A percentile compares a stretch with the other conserved stretches of the same genome.
phyloP scores from a whole-genome alignment of 2,113 vertebrate genomes.

The Colaptes auratus region DNA sequence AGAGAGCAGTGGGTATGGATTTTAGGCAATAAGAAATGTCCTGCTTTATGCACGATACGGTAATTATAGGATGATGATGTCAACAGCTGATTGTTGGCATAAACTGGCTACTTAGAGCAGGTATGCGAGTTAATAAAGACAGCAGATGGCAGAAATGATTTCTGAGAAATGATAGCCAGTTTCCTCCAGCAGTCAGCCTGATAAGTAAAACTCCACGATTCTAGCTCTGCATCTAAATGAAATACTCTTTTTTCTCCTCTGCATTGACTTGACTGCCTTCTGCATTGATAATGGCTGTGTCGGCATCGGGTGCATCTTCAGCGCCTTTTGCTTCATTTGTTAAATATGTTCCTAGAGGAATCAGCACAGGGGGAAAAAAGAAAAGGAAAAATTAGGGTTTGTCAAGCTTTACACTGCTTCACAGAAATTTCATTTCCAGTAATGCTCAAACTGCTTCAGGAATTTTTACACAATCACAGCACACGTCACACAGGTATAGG shows the following conservation, averaged over 20 bases:
- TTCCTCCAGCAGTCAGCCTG: slow-evolving; percentile 84
- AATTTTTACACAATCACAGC: background rate
- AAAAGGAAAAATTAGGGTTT: background rate
- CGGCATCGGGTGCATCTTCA: slow-evolving; percentile 96
- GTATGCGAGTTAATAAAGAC: slow-evolving; percentile 77
- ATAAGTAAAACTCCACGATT: slow-evolving; percentile 79
- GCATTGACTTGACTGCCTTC: slow-evolving; percentile 98
- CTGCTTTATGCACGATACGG: slow-evolving; percentile 78
- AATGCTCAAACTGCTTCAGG: background rate
- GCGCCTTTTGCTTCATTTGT: slow-evolving; percentile 99
- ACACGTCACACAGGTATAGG: background rate
- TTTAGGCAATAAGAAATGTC: slow-evolving; percentile 86
- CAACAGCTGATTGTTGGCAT: slow-evolving; percentile 82
- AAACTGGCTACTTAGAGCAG: slow-evolving; percentile 83
- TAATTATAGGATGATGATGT: slow-evolving; percentile 81
- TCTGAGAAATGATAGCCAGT: slow-evolving; percentile 82
- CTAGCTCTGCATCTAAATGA: slow-evolving; percentile 92
- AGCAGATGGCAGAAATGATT: slow-evolving; percentile 80
- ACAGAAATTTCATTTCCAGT: slow-evolving; percentile 31
- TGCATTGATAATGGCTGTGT: slow-evolving; percentile 99
- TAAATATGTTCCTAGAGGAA: slow-evolving; percentile 92
- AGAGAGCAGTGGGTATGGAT: slow-evolving; percentile 81
- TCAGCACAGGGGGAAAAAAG: slow-evolving; percentile 25
- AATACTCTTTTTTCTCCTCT: slow-evolving; percentile 99
- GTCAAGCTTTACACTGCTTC: background rate